A percentile compares a stretch with the other conserved stretches of the same genome.
phyloP scores from a whole-genome alignment of 2,888 invertebrate genomes.

The Sialis lutaria region DNA sequence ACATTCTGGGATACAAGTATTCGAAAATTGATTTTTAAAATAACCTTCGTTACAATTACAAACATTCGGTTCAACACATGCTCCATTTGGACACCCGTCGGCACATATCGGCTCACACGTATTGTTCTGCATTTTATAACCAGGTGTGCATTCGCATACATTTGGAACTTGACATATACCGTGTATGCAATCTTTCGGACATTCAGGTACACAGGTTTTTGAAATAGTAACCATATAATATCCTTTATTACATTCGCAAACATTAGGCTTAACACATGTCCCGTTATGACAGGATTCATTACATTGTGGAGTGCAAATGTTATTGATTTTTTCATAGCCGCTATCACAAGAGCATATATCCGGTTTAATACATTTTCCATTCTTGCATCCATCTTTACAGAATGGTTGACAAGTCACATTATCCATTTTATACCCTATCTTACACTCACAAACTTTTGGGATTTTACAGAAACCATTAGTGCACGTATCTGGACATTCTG shows the following conservation, averaged over 20 bases:
- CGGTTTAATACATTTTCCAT: conserved; percentile 19
- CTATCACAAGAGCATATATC: conserved; percentile 17
- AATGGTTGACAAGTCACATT: conserved; percentile 7
- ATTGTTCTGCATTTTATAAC: conserved; percentile 14
- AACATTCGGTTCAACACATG: conserved; percentile 7
- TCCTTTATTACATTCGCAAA: conserved; percentile 20
- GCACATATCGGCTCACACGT: conserved; percentile 9
- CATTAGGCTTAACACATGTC: conserved; percentile 18
- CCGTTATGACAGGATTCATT: conserved; percentile 13
- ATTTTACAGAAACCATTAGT: conserved; percentile 19
- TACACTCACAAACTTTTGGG: conserved; percentile 20
- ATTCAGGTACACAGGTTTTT: background rate
- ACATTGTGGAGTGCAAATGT: conserved; percentile 5
- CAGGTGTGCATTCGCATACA: conserved; percentile 8
- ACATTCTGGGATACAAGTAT: conserved; percentile 4
- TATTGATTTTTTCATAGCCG: conserved; percentile 11
- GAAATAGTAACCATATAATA: conserved; percentile 10
- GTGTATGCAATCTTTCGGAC: conserved; percentile 5
- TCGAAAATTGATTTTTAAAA: background rate
- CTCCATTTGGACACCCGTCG: conserved; percentile 9
- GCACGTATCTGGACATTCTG: conserved; percentile 18
- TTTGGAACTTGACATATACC: conserved; percentile 4
- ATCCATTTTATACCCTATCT: conserved; percentile 14
- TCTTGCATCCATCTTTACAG: conserved; percentile 15
- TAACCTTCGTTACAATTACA: background rate